These are phyloP conservation scores for Meiosimyza platycephala DNA, from an alignment of 2,888 invertebrate species.

Conservation along the genomic window DNA sequence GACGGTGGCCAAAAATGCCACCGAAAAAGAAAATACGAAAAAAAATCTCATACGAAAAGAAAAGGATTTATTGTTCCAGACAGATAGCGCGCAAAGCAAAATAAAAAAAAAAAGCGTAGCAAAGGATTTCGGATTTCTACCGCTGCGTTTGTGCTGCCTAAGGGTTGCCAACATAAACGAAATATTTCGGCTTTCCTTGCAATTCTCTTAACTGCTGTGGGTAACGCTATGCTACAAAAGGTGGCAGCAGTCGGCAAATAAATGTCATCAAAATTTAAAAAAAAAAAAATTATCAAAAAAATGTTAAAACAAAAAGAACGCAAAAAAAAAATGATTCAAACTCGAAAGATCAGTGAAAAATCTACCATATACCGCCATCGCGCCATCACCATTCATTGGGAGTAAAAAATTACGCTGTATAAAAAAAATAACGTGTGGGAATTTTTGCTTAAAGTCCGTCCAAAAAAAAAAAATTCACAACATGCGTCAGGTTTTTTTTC, in stretches of 20 bases:
- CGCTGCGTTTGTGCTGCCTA: neutral
- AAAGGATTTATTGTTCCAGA: conserved; percentile 44
- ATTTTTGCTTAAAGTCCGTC: conserved; percentile 11
- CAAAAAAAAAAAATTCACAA: conserved; percentile 20
- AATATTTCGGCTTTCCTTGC: conserved; percentile 16
- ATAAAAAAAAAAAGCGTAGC: conserved; percentile 5
- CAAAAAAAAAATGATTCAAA: conserved; percentile 5
- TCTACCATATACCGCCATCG: too few relatives aligned
- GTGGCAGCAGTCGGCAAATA: conserved; percentile 28
- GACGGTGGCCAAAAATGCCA: conserved; percentile 19
- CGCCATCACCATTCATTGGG: neutral
- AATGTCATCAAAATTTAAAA: conserved; percentile 29
- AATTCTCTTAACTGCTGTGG: neutral
- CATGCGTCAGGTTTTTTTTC: conserved; percentile 3
- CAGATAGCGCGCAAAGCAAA: conserved; percentile 19
- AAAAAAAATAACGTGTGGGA: conserved; percentile 13
- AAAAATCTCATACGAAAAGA: conserved; percentile 33
- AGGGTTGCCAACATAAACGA: conserved; percentile 1
- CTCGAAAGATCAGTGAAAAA: neutral
- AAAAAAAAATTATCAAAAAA: conserved; percentile 23
- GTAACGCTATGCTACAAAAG: conserved; percentile 3
- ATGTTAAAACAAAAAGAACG: neutral
- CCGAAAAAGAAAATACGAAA: conserved; percentile 19
- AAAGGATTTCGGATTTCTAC: conserved; percentile 2
- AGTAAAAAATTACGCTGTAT: neutral